These are phyloP conservation scores for Cheilosia urbana DNA, from an alignment of 2,888 invertebrate species.

Conservation along the genomic window DNA sequence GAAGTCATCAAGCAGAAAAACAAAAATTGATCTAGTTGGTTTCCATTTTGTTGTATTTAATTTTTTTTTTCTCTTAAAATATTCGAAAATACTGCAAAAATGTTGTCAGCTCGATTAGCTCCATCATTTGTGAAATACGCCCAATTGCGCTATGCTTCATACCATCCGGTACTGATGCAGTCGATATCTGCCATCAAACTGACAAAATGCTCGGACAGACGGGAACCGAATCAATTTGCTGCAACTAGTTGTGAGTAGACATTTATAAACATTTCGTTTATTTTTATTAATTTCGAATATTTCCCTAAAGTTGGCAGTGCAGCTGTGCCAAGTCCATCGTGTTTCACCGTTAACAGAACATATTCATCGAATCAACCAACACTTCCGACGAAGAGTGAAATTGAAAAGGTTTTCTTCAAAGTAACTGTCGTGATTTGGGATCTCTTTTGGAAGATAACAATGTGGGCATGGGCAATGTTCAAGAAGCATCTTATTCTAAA, in stretches of 20 bases:
- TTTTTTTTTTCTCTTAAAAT: background rate
- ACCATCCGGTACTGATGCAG: constrained; percentile 31
- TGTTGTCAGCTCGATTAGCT: constrained; percentile 40
- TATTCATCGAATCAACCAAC: constrained; percentile 68
- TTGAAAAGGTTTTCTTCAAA: constrained; percentile 80
- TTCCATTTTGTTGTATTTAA: constrained; percentile 1
- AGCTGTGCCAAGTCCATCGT: background rate
- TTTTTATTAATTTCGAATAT: background rate
- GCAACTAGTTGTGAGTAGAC: constrained; percentile 9
- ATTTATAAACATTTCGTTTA: background rate
- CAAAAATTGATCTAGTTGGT: background rate
- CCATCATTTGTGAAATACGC: constrained; percentile 42
- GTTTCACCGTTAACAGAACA: constrained; percentile 2
- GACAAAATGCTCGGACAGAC: background rate
- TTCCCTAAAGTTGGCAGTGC: background rate
- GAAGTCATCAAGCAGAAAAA: constrained; percentile 37
- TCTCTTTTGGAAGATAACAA: constrained; percentile 47
- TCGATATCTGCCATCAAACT: constrained; percentile 20
- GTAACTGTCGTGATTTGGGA: constrained; percentile 80
- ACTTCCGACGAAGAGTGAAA: constrained; percentile 79
- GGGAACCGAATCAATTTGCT: constrained; percentile 7
- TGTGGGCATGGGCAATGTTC: constrained; percentile 44
- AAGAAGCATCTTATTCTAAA: constrained; percentile 77
- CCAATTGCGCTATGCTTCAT: constrained; percentile 39
- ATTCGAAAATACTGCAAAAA: constrained; percentile 9